Base-by-base conservation (phyloP, 2,113 vertebrate species). In the Heteronetta atricapilla region DNA sequence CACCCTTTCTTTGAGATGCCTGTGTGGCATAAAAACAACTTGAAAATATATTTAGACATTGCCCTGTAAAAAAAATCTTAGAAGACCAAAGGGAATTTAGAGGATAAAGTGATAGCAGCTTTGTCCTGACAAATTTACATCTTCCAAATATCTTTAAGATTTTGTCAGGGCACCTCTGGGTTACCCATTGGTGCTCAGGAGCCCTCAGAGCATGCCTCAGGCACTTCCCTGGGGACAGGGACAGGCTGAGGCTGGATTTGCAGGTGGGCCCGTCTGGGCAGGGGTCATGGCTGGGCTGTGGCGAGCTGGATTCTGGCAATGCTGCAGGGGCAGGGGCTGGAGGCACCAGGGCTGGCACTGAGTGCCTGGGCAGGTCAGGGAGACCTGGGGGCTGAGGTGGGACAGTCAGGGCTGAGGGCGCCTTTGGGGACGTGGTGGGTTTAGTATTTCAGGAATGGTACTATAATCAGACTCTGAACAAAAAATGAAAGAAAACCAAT, bases 171-270 rank as follows among this genome's bases (percentile, higher is more conserved):
- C 18, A 34, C 31, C 23, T 88, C 34, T 26, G 13, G 3, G 50
- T 19, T 40, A 67, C 29, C 15, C 0, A 0, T 5, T 8, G 6
- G 3, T 13, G 48, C 13, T 1, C 0, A 3, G 13, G 6, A 5
- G 64, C n/a, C 48, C 34, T 5, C 23, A 34, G 11, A 48, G 46
- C 46, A 48, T 48, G 46, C 6, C 6, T 21, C 0, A 0, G 55
- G 10, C 25, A 33, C 4, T 14, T 59, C 15, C 4, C 7, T 50
- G n/a, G 48, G 12, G 12, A 20, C 1, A 4, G 48, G 36, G 28
- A 7, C 5, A 4, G 22, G 31, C 15, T 3, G 3, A 58, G 25
- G 31, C 12, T 22, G 33, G n/a, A 33, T 3, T 19, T 3, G 1
- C 0, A 1, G 16, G 16, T 75, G 28, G 8, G 14, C 33, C 8